Conservation (phyloP, 1,140 invertebrate genomes). For the Oedothorax gibbosus region DNA sequence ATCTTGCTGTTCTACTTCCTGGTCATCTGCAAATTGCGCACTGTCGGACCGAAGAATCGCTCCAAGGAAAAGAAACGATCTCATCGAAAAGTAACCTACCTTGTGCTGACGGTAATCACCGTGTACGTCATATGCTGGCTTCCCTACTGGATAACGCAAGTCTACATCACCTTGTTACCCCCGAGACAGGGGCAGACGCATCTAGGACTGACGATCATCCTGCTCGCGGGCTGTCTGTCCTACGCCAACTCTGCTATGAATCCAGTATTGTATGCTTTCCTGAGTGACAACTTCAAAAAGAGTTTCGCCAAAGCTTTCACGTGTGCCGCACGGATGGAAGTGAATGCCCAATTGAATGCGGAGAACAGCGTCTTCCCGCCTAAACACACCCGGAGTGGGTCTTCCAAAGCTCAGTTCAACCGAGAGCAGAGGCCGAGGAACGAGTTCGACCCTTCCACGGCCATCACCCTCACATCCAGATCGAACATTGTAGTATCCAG, state of each 20-base stretch:
- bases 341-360: slow-evolving; percentile 86
- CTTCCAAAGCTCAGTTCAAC: slow-evolving; percentile 32
- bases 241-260: slow-evolving; percentile 98
- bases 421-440: slow-evolving; percentile 35
- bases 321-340: slow-evolving; percentile 73
- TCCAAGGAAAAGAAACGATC: slow-evolving; percentile 94
- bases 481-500: slow-evolving; percentile 55
- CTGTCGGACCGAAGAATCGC: slow-evolving; percentile 70
- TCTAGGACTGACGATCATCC: slow-evolving; percentile 79
- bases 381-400: slow-evolving; percentile 70
- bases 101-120: slow-evolving; percentile 94
- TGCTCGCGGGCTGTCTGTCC: slow-evolving; percentile 87
- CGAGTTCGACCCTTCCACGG: slow-evolving; percentile 62
- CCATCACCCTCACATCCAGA: slow-evolving; percentile 63
- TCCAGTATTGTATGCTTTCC: slow-evolving; percentile 94
- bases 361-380: slow-evolving; percentile 94
- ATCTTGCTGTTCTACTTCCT: slow-evolving; percentile 96
- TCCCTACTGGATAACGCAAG: slow-evolving; percentile 91
- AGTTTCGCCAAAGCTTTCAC: slow-evolving; percentile 86
- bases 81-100: slow-evolving; percentile 90
- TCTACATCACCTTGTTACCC: slow-evolving; percentile 66
- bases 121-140: slow-evolving; percentile 98
- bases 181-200: slow-evolving; percentile 72
- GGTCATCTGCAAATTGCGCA: slow-evolving; percentile 87
- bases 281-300: slow-evolving; percentile 95